Evolutionary conservation across 2,797 vertebrate genomes (phyloP), one percentile per base, ranked within the genome.

Genomic region (Gallinago solitaria): DNA sequence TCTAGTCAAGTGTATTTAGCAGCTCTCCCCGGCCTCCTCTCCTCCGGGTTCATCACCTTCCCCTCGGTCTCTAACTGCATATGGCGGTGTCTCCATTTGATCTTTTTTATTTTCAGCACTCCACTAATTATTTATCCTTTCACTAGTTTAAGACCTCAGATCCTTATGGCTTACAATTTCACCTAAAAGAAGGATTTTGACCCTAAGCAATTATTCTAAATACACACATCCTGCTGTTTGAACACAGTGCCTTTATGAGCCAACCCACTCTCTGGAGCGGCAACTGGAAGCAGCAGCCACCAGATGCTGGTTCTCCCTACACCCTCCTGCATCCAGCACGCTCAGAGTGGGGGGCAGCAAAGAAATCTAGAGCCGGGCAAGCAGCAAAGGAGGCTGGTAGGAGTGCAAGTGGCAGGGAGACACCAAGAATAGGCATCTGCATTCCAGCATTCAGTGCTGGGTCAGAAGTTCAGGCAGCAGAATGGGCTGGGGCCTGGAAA

Each of bases 401-500:
- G 32, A 74, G 17, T 41, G 48, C 0, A 8, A 73, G 73, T 9
- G 56, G 69, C 60, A 69, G 41, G 84, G 18, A 67, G 73, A 93
- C n/a, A 71, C 33, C 0, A 1, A 57, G 77, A 45, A 45, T 14
- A 83, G 88, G 56, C 92, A 95, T 67, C 80, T 90, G 92, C 92
- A 51, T 59, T 65, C 30, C 39, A 63, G 77, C 83, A 73, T 45
- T 76, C 54, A 25, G 47, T 71, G 83, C 80, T 75, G 0, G 5
- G 57, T 82, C 71, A 84, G 75, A 68, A 91, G 85, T 57, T 90
- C 87, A 93, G 77, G 77, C 68, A 87, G 92, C 74, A 89, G 89
- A 32, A 73, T 16, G 90, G 64, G 74, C 83, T 96, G 93, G 73
- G 80, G 86, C 61, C 68, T 69, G 83, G 79, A 43, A 68, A 93